A percentile compares a stretch with the other conserved stretches of the same genome.
Conservation (phyloP, 64 coral and sea anemone species). For the Stylophora pistillata region DNA sequence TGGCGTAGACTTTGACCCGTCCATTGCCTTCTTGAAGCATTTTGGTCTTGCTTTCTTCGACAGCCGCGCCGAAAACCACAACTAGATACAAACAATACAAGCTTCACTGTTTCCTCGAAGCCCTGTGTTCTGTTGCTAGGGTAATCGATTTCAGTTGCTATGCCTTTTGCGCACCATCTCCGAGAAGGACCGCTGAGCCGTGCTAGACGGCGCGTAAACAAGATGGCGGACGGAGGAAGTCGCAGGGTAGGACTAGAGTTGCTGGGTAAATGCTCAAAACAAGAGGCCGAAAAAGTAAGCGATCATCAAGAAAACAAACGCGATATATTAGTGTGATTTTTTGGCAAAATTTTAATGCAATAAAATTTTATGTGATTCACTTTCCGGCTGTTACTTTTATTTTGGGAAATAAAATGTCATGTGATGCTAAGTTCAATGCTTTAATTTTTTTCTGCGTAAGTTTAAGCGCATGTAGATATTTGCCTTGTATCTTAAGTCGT, state of each 20-base stretch:
- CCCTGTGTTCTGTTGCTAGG: conserved; percentile 76
- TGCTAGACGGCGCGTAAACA: conserved; percentile 32
- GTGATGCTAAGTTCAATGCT: no score
- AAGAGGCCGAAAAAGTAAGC: conserved; percentile 76
- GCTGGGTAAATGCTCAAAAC: conserved; percentile 85
- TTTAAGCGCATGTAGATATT: no score
- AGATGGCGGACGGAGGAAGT: conserved; percentile 83
- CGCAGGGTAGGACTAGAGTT: conserved; percentile 55
- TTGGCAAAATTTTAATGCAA: no score
- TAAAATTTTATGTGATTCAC: no score
- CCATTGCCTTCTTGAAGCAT: conserved; percentile 49
- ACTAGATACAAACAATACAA: conserved; percentile 17
- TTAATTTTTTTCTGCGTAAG: no score
- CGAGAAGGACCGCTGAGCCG: conserved; percentile 21
- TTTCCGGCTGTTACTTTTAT: no score
- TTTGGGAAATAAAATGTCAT: no score
- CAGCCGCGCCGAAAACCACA: background rate
- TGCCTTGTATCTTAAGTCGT: no score
- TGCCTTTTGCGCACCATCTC: conserved; percentile 40
- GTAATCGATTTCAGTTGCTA: conserved; percentile 84
- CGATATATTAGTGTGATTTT: no score
- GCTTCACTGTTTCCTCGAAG: background rate
- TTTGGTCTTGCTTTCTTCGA: background rate
- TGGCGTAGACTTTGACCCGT: conserved; percentile 87
- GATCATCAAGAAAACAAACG: background rate